These are phyloP conservation scores for Myopa testacea DNA, from an alignment of 2,888 invertebrate species.

Conservation along the genomic window DNA sequence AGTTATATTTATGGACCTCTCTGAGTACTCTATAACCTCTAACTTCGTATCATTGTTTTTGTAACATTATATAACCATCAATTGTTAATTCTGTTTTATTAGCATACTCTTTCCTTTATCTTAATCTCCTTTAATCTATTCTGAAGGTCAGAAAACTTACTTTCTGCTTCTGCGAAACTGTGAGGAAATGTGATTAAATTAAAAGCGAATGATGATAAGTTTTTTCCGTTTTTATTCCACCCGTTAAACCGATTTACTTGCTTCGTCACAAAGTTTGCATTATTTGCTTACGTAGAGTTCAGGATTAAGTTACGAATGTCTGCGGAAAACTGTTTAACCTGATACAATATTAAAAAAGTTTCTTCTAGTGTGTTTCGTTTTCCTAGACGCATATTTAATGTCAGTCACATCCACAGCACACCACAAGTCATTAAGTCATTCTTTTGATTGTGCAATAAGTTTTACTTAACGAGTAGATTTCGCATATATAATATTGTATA, in stretches of 20 bases:
- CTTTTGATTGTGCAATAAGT: neutral
- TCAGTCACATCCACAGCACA: neutral
- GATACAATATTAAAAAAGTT: conserved; percentile 15
- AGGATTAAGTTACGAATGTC: neutral
- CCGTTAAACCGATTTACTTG: neutral
- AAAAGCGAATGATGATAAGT: too few species aligned
- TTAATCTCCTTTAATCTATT: too few species aligned
- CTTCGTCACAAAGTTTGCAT: neutral
- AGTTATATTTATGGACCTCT: too few species aligned
- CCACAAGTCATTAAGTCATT: conserved; percentile 8
- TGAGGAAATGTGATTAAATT: too few species aligned
- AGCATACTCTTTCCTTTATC: too few species aligned
- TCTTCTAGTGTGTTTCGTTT: neutral
- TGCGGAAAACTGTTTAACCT: neutral
- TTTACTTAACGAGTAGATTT: neutral
- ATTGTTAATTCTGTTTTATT: too few species aligned
- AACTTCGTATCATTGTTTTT: too few species aligned
- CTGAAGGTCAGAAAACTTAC: too few species aligned
- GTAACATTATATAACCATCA: too few species aligned
- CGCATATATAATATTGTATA: neutral
- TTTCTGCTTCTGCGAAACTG: too few species aligned
- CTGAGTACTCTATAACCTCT: too few species aligned
- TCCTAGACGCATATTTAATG: neutral
- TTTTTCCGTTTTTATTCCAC: neutral
- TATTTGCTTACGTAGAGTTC: neutral